Percentiles rank a stretch among this genome's conserved stretches.
These are phyloP conservation scores for Agrotis clavis DNA, from an alignment of 2,888 invertebrate genomes.

Conservation along the genomic window DNA sequence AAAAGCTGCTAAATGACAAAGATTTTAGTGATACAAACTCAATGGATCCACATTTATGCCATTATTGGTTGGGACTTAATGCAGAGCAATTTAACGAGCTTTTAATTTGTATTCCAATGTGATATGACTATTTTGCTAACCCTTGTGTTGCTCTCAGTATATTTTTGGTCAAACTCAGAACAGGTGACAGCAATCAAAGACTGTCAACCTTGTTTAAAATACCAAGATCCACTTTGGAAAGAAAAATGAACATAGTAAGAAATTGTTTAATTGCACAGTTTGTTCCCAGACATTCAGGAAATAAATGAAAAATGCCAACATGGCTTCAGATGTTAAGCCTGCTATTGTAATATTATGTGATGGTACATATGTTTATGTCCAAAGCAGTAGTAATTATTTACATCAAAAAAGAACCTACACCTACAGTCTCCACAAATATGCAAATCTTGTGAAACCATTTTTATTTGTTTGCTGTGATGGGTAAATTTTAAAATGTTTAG, in stretches of 20 bases:
- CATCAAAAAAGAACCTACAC: slow-evolving; percentile 2
- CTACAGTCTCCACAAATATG: not conserved
- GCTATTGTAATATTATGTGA: slow-evolving; percentile 9
- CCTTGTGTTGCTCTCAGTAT: not conserved
- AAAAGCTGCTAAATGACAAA: too few relatives aligned
- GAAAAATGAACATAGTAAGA: too few relatives aligned
- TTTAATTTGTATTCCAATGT: too few relatives aligned
- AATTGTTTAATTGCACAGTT: too few relatives aligned
- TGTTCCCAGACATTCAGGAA: too few relatives aligned
- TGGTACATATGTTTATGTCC: slow-evolving; percentile 8
- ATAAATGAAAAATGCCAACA: too few relatives aligned
- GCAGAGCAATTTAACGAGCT: too few relatives aligned
- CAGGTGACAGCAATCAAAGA: not conserved
- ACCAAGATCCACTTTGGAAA: too few relatives aligned
- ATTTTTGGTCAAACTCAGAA: slow-evolving; percentile 8
- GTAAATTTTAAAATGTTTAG: slow-evolving; percentile 3
- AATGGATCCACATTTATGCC: too few relatives aligned
- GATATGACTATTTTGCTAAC: slow-evolving; percentile 6
- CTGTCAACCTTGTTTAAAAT: too few relatives aligned
- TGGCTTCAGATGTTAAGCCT: slow-evolving; percentile 10
- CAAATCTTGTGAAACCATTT: not conserved
- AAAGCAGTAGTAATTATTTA: not conserved
- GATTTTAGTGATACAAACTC: too few relatives aligned
- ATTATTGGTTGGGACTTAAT: too few relatives aligned
- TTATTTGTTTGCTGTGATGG: slow-evolving; percentile 2